Percentiles rank a stretch among this genome's conserved stretches.
phyloP scores from a whole-genome alignment of 1,140 invertebrate genomes.

The Oncopeltus fasciatus region DNA sequence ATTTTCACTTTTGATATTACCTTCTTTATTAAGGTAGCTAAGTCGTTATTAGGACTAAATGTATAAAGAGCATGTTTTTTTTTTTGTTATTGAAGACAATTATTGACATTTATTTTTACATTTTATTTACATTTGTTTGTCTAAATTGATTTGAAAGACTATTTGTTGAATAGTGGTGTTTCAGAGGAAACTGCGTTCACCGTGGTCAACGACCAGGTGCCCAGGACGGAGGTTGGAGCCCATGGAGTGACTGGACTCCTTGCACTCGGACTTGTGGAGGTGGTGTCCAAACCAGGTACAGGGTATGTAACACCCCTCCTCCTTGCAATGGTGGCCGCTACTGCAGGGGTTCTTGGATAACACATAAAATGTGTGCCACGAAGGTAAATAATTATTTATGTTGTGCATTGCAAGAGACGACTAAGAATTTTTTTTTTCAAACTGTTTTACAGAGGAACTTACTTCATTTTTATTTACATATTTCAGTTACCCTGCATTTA shows the following conservation, averaged over 20 bases:
- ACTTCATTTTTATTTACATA: too few relatives aligned
- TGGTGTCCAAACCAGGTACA: conserved; percentile 57
- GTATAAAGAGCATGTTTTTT: too few relatives aligned
- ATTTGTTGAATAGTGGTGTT: conserved; percentile 60
- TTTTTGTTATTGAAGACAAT: too few relatives aligned
- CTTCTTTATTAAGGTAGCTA: too few relatives aligned
- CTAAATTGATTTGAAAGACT: too few relatives aligned
- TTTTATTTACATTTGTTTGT: too few relatives aligned
- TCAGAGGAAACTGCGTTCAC: conserved; percentile 42
- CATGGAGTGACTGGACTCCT: conserved; percentile 39
- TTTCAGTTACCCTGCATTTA: background rate
- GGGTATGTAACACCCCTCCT: conserved; percentile 62
- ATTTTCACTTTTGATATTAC: too few relatives aligned
- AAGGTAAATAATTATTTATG: conserved; percentile 42
- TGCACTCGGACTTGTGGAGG: conserved; percentile 78
- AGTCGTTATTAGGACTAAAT: too few relatives aligned
- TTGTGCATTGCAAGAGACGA: background rate
- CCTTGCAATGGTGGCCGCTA: conserved; percentile 57
- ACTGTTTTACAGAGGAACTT: background rate
- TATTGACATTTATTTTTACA: too few relatives aligned
- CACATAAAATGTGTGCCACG: conserved; percentile 54
- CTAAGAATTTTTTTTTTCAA: background rate
- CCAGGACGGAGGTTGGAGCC: conserved; percentile 50
- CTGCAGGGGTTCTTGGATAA: conserved; percentile 59
- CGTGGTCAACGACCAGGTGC: conserved; percentile 43